Conservation (phyloP, 2,797 vertebrate genomes). For the Knipowitschia caucasica region DNA sequence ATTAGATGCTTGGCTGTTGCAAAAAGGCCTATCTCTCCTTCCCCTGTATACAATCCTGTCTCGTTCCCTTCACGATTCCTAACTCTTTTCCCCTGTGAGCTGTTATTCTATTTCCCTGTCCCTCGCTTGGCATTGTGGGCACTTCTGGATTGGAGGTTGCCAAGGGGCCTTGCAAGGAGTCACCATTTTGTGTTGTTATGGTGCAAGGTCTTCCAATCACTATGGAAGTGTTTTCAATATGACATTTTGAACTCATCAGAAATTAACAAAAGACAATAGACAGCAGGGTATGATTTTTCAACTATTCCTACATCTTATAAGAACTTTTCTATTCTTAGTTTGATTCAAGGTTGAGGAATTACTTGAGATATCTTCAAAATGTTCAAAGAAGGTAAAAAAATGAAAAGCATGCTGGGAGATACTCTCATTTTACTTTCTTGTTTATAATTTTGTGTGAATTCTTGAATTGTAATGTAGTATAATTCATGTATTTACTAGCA, state of each 20-base stretch:
- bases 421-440: too few relatives aligned
- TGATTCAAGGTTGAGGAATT: too few relatives aligned
- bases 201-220: not conserved
- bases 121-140: slow-evolving; percentile 53
- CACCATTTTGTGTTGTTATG: slow-evolving; percentile 27
- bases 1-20: slow-evolving; percentile 46
- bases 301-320: too few relatives aligned
- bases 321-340: too few relatives aligned
- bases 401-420: too few relatives aligned
- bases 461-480: too few relatives aligned
- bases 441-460: too few relatives aligned
- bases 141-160: slow-evolving; percentile 46
- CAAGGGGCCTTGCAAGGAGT: slow-evolving; percentile 43
- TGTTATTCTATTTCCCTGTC: not conserved
- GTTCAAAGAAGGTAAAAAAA: too few relatives aligned
- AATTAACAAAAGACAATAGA: not conserved
- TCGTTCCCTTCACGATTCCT: slow-evolving; percentile 23
- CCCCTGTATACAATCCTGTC: slow-evolving; percentile 23
- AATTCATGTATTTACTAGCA: too few relatives aligned
- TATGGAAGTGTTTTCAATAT: not conserved
- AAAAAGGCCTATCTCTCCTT: slow-evolving; percentile 26
- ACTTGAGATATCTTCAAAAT: too few relatives aligned
- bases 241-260: not conserved
- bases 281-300: too few relatives aligned
- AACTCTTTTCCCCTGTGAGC: not conserved